These are phyloP conservation scores for Acrocephalus arundinaceus DNA, from an alignment of 2,113 vertebrate species.

Conservation along the genomic window DNA sequence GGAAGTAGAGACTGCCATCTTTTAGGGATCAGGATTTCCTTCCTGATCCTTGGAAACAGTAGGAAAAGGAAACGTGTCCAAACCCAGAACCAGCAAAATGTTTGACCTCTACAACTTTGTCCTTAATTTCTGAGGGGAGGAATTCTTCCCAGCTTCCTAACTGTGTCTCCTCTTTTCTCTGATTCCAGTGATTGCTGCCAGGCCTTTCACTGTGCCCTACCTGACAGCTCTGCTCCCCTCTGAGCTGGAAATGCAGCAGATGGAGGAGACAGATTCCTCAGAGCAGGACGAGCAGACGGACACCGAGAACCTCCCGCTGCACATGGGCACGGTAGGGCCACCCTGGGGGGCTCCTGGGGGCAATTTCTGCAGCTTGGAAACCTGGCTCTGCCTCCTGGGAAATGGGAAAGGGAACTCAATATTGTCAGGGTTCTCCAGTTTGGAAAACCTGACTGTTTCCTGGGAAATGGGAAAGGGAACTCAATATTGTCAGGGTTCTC, in stretches of 20 bases:
- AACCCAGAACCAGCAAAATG: not conserved
- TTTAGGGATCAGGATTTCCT: not conserved
- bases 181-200: slow-evolving; percentile 90
- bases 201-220: slow-evolving; percentile 88
- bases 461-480: not conserved
- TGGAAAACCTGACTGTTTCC: fast-evolving
- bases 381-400: not conserved
- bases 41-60: not conserved
- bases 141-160: not conserved
- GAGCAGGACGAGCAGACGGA: slow-evolving; percentile 98
- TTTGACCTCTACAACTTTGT: not conserved
- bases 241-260: slow-evolving; percentile 92
- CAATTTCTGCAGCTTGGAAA: not conserved
- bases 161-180: not conserved
- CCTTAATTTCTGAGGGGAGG: not conserved
- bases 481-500: fast-evolving
- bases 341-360: not conserved
- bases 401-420: not conserved
- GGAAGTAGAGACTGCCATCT: not conserved
- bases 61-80: not conserved
- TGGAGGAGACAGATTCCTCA: slow-evolving; percentile 96
- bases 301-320: slow-evolving; percentile 85
- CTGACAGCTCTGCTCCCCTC: slow-evolving; percentile 94
- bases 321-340: slow-evolving; percentile 77
- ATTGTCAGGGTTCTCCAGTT: fast-evolving